These are phyloP conservation scores for Leuciscus idus DNA, from an alignment of 2,113 vertebrate species.

Conservation along the genomic window DNA sequence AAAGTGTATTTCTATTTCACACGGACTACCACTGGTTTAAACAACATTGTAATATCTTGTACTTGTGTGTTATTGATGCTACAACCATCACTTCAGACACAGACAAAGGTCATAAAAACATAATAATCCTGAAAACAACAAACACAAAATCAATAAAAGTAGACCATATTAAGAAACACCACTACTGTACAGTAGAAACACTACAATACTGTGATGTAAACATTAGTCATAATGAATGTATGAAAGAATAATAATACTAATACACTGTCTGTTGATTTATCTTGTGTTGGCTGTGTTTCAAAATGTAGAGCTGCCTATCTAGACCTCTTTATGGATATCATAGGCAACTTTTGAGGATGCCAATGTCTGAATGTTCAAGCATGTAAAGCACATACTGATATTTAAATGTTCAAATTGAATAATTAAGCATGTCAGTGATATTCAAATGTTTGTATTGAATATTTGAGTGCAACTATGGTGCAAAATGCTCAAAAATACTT, in stretches of 20 bases:
- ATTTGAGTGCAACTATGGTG: too few relatives aligned
- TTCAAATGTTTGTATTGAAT: too few relatives aligned
- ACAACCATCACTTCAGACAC: slow-evolving; percentile 10
- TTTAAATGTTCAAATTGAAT: too few relatives aligned
- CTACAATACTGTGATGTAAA: background rate
- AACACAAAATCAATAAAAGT: background rate
- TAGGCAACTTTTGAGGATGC: background rate
- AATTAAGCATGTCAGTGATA: background rate
- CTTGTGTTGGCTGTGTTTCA: background rate
- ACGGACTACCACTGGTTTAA: too few relatives aligned
- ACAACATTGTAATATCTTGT: background rate
- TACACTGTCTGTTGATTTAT: background rate
- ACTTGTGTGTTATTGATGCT: background rate
- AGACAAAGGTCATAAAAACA: slow-evolving; percentile 40
- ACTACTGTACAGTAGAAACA: too few relatives aligned
- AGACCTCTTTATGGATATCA: background rate
- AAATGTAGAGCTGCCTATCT: background rate
- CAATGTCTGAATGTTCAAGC: background rate
- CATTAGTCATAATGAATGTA: background rate
- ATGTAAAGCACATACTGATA: too few relatives aligned
- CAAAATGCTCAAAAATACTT: too few relatives aligned
- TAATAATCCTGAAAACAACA: background rate
- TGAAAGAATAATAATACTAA: background rate
- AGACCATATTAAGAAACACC: background rate
- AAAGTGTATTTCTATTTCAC: background rate